These are phyloP conservation scores for Brachypodius melanocephalos DNA, from an alignment of 2,113 vertebrate genomes.

Conservation along the genomic window DNA sequence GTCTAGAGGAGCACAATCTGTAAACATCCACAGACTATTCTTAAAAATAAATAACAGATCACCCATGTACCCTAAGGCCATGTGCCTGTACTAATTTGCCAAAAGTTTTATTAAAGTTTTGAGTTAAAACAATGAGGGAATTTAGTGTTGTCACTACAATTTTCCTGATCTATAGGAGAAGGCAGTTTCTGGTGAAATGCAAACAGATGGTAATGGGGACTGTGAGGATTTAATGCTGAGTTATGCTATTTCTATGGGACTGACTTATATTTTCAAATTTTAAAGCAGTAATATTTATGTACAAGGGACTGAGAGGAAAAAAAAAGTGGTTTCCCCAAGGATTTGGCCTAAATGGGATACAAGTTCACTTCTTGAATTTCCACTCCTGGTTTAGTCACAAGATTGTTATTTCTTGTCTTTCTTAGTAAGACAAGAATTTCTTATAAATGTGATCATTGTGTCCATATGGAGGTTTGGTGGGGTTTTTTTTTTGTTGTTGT, in stretches of 20 bases:
- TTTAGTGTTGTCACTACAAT: neutral
- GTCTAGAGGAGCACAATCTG: neutral
- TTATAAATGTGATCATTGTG: neutral
- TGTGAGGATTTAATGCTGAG: neutral
- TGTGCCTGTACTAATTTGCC: neutral
- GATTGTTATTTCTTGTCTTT: neutral
- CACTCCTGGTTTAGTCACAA: neutral
- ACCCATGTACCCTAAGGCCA: neutral
- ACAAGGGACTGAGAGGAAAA: neutral
- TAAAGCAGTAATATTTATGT: neutral
- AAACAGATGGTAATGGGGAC: neutral
- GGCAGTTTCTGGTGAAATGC: neutral
- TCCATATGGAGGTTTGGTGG: accelerated
- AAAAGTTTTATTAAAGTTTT: neutral
- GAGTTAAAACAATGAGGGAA: neutral
- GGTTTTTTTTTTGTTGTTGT: neutral
- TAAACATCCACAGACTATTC: neutral
- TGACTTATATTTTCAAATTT: neutral
- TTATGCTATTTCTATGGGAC: neutral
- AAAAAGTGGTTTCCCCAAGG: neutral
- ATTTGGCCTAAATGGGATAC: neutral
- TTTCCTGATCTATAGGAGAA: neutral
- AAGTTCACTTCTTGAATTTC: neutral
- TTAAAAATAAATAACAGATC: neutral
- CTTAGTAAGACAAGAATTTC: too few relatives aligned